Base-by-base conservation (phyloP, 2,888 invertebrate genomes). In the Synanthedon myopaeformis region DNA sequence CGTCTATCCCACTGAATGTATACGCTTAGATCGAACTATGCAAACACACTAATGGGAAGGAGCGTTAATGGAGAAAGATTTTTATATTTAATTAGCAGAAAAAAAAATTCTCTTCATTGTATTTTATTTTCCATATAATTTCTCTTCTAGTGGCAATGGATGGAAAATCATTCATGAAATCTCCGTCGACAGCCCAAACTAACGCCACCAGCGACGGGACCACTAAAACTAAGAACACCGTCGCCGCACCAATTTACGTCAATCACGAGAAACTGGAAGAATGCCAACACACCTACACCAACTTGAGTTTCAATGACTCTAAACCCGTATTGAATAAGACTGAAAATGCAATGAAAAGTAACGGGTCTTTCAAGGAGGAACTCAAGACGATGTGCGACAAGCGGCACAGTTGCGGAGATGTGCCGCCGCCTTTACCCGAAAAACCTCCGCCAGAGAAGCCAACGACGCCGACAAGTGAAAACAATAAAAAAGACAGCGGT, bases 131-230 rank as follows among this genome's bases (percentile, higher is more conserved):
- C 23, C 23, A n/a, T 41, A 54, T 51, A 50, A 54, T 60, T 63
- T 62, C 61, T 28, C 64, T 72, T 61, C 51, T 74, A 86, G 86
- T 82, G 52, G 86, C 85, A 55, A 80, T 86, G 78, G 87, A 86
- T 66, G 83, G 81, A 42, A 85, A 76, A 52, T 70, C 82, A 0
- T 82, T 82, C 62, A 71, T 65, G 49, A 86, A 83, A 59, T 60
- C 73, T 5, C 60, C 71, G 0, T 62, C 70, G 19, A 62, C 69
- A 58, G 60, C 50, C 67, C 70, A 59, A 53, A 60, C 67, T 14
- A 79, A 76, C 63, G 71, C 72, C 17, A 76, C 74, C 2, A 82
- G 82, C 66, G 84, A 82, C 54, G 63, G 67, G 0, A 66, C 67
- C 6, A 76, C 75, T 54, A 54, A 58, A 17, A 76, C 73, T 54